Evolutionary conservation across 2,113 vertebrate genomes (phyloP).

Genomic region (Rhinolophus sinicus): DNA sequence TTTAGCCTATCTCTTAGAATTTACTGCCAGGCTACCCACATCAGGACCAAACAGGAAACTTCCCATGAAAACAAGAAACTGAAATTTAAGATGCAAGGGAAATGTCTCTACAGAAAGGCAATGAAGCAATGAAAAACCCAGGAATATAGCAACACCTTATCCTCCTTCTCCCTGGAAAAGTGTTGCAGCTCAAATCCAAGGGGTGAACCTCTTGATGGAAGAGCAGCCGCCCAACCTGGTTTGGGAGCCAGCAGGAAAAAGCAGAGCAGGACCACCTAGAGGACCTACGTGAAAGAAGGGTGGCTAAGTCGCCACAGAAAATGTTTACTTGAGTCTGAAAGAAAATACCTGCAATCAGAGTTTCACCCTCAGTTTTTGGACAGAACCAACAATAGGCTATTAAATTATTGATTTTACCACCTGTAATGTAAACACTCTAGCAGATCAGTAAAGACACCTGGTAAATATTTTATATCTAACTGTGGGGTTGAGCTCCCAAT

Average conservation of each 20-base stretch:
- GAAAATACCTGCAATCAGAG: not conserved
- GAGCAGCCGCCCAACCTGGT: not conserved
- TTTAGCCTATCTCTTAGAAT: not conserved
- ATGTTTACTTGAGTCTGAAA: not conserved
- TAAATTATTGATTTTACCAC: not conserved
- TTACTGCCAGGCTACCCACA: not conserved
- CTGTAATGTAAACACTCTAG: not conserved
- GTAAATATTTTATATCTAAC: not conserved
- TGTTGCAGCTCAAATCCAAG: not conserved
- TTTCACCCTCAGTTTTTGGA: not conserved
- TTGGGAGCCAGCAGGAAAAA: not conserved
- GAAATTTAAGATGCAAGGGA: not conserved
- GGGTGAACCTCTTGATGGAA: not conserved
- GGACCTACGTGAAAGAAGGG: not conserved
- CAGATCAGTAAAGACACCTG: slow-evolving; percentile 5
- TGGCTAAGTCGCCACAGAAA: not conserved
- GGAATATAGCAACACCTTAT: not conserved
- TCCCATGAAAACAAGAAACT: slow-evolving; percentile 43
- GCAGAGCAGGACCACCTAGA: not conserved
- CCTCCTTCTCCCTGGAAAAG: not conserved
- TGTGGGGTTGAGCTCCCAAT: not conserved
- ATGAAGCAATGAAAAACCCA: not conserved
- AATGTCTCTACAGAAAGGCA: not conserved
- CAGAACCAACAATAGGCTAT: not conserved
- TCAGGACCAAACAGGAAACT: not conserved